Evolutionary conservation across 1,140 invertebrate species (phyloP), one percentile per base, ranked within the genome.

Genomic region (Caenorhabditis inopinata): DNA sequence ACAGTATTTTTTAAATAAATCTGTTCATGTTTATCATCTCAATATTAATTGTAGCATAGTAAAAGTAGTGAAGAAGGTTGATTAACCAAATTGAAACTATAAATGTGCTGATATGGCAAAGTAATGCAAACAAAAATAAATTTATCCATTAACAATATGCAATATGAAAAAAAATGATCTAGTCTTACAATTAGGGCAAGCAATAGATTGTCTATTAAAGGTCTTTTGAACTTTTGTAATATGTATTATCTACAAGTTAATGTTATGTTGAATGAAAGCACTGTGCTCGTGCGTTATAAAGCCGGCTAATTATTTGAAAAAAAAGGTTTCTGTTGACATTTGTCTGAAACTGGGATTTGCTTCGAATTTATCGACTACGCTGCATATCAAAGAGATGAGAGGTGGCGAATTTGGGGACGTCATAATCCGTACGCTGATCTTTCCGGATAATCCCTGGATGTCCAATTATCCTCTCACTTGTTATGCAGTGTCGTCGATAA

Each of bases 361-460:
- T 25, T 25, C 3, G 14, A 58, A 32, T 32, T 51, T 51, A 25
- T 51, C 27, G 21, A 51, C 49, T 58, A 29, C 14, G 27, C 51
- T 25, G 9, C 51, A 58, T 16, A 58, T 32, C 29, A 58, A 58
- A 58, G 1, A 58, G 51, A 58, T 11, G 27, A 21, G 23, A 7
- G 12, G 51, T 23, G 51, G 27, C 58, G 58, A 68, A 29, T 68
- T 42, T 68, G 58, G 32, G 58, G 58, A 68, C 58, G 58, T 68
- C 58, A 68, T 68, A 68, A 68, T 68, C 58, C 58, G 58, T 21
- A 68, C 11, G 58, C 58, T 68, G 58, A 68, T 68, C 58, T 68
- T 68, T 68, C 58, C 2, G 58, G 58, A 68, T 68, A 68, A 68
- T 68, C 58, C 32, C 11, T 21, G n/a, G 5, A 38, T n/a, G 32